Evolutionary conservation across 2,797 vertebrate species (phyloP).

Genomic region (Staurois parvus): DNA sequence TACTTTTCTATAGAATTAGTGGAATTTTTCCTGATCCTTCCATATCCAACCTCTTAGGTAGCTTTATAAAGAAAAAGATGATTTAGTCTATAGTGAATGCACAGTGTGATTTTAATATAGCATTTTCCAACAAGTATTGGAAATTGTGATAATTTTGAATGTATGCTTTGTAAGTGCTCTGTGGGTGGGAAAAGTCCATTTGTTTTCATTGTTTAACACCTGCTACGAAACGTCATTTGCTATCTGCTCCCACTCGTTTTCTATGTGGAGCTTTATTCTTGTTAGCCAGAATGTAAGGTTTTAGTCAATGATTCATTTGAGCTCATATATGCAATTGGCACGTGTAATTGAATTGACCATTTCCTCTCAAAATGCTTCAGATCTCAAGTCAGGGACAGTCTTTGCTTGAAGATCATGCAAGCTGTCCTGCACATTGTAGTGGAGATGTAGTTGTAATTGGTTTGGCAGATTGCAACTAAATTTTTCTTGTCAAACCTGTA

Average conservation of each 20-base stretch:
- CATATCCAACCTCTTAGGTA: not conserved
- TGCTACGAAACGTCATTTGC: constrained; percentile 52
- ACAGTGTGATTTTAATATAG: constrained; percentile 16
- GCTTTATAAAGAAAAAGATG: constrained; percentile 8
- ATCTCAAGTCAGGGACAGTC: not conserved
- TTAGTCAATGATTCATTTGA: constrained; percentile 41
- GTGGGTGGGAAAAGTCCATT: constrained; percentile 54
- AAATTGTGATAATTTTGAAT: constrained; percentile 42
- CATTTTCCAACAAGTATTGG: constrained; percentile 27
- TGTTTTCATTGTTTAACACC: constrained; percentile 59
- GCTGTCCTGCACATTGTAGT: not conserved
- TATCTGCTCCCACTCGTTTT: constrained; percentile 48
- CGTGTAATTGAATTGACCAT: constrained; percentile 20
- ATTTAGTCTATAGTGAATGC: constrained; percentile 18
- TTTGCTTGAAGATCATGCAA: not conserved
- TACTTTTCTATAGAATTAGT: not conserved
- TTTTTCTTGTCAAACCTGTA: not conserved
- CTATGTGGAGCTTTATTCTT: constrained; percentile 23
- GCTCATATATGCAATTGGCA: constrained; percentile 15
- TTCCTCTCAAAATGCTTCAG: not conserved
- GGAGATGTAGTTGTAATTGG: not conserved
- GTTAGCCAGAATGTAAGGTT: constrained; percentile 28
- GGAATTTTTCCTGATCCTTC: not conserved
- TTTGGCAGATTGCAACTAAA: not conserved
- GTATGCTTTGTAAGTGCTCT: constrained; percentile 42